Percentiles rank a stretch among this genome's conserved stretches.
Evolutionary conservation across 2,888 invertebrate species (phyloP).

Genomic region (Cryptus armator): DNA sequence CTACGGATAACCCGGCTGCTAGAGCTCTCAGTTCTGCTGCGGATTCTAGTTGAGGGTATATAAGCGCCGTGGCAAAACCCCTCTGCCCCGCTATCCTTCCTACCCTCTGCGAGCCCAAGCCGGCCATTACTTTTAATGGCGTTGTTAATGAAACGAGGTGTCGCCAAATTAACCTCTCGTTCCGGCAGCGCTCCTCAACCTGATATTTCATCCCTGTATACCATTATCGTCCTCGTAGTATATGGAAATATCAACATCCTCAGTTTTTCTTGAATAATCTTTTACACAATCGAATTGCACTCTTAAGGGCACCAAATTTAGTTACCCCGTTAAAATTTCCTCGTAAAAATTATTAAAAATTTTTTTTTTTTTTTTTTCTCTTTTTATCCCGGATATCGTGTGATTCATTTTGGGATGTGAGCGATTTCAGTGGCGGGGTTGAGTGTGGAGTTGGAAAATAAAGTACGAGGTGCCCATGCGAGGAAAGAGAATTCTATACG

Average conservation of each 20-base stretch:
- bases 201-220: neutral
- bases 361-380: no score
- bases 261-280: no score
- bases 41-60: conserved; percentile 29
- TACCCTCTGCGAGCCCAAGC: conserved; percentile 70
- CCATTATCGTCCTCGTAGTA: neutral
- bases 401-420: neutral
- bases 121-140: conserved; percentile 84
- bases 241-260: no score
- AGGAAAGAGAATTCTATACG: conserved; percentile 2
- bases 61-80: conserved; percentile 35
- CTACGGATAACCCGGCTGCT: conserved; percentile 13
- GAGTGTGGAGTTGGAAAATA: neutral
- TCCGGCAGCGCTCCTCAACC: conserved; percentile 83
- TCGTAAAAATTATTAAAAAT: no score
- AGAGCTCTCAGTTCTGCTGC: conserved; percentile 10
- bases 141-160: conserved; percentile 85
- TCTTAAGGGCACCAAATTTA: no score
- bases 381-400: neutral
- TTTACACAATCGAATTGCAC: no score
- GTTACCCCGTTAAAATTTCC: no score
- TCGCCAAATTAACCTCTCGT: conserved; percentile 84
- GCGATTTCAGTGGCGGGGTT: neutral
- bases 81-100: conserved; percentile 71
- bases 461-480: neutral